Conservation (phyloP, 2,888 invertebrate species). For the Mimas tiliae region DNA sequence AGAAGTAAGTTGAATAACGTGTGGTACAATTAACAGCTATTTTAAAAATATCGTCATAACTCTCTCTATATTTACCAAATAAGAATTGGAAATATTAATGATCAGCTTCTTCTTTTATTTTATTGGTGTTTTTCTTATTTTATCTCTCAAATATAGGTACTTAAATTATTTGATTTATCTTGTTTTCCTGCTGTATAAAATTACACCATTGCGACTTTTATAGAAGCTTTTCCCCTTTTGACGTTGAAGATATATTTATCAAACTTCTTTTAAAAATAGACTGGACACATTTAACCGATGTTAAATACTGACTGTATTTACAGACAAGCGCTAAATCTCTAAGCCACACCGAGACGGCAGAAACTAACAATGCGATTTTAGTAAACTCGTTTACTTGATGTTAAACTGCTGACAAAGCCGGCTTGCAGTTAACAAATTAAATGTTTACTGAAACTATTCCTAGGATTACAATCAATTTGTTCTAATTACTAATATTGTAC, state of each 20-base stretch:
- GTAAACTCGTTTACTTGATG: conserved; percentile 22
- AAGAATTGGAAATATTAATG: too few relatives aligned
- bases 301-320: neutral
- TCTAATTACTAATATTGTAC: neutral
- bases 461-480: neutral
- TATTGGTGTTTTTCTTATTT: too few relatives aligned
- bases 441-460: conserved; percentile 3
- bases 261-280: neutral
- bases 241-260: too few relatives aligned
- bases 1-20: neutral
- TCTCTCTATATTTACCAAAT: too few relatives aligned
- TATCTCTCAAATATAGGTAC: neutral
- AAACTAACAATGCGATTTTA: conserved; percentile 20
- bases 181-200: neutral
- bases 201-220: neutral
- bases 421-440: conserved; percentile 24
- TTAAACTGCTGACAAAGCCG: conserved; percentile 18
- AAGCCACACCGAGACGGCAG: neutral
- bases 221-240: too few relatives aligned
- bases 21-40: neutral
- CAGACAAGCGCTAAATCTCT: conserved; percentile 1
- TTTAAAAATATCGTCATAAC: neutral
- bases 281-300: neutral
- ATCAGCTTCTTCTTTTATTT: too few relatives aligned
- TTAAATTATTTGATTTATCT: neutral